Conservation (phyloP, 2,888 invertebrate species). For the Drosophila rellima region DNA sequence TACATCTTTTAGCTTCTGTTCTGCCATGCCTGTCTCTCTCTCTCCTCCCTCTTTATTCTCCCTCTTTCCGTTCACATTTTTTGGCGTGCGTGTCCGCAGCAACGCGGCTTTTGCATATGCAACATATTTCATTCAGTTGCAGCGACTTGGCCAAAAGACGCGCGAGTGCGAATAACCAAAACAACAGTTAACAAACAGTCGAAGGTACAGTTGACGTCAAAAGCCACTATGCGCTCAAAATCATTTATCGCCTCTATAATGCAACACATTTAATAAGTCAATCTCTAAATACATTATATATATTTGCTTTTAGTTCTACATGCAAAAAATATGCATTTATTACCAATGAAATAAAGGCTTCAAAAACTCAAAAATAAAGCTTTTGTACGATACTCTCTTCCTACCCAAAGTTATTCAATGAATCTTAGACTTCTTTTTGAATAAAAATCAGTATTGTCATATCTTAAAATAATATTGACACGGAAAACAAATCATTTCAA, state of each 20-base stretch:
- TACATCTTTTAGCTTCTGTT: conserved; percentile 52
- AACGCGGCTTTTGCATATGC: conserved; percentile 67
- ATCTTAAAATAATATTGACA: too few species aligned
- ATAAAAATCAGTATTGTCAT: too few species aligned
- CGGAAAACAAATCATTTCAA: too few species aligned
- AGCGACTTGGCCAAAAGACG: conserved; percentile 22
- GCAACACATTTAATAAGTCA: neutral
- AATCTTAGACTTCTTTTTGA: too few species aligned
- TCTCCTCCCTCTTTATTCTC: too few species aligned
- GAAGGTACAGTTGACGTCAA: conserved; percentile 23
- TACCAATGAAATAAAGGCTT: too few species aligned
- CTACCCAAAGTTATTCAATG: too few species aligned
- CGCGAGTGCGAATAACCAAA: conserved; percentile 22
- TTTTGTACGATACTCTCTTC: too few species aligned
- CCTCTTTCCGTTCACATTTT: neutral
- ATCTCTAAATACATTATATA: neutral
- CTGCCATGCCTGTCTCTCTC: neutral
- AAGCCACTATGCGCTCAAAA: neutral
- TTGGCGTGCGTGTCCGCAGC: conserved; percentile 23
- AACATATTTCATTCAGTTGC: conserved; percentile 52
- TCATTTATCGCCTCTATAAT: neutral
- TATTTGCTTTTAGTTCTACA: too few species aligned
- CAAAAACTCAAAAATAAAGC: too few species aligned
- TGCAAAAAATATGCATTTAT: too few species aligned
- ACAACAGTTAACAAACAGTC: conserved; percentile 10